These are phyloP conservation scores for Conger conger DNA, from an alignment of 2,113 vertebrate genomes.

Conservation along the genomic window DNA sequence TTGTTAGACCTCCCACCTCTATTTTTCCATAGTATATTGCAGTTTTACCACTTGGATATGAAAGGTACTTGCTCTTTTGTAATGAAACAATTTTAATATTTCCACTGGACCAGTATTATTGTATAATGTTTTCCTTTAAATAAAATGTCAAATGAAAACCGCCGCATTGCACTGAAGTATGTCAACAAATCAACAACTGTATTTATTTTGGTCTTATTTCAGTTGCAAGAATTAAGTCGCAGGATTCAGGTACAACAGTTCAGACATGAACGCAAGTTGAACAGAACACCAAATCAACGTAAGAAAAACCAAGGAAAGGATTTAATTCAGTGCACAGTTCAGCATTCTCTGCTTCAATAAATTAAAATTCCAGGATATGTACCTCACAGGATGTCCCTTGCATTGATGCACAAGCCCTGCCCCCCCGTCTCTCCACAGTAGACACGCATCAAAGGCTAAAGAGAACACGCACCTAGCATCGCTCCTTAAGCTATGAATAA, in stretches of 20 bases:
- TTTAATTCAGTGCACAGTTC: slow-evolving; percentile 60
- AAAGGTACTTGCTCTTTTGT: slow-evolving; percentile 54
- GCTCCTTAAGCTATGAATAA: slow-evolving; percentile 1
- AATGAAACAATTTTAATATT: slow-evolving; percentile 56
- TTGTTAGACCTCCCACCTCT: not conserved
- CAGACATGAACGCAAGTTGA: slow-evolving; percentile 24
- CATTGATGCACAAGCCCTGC: not conserved
- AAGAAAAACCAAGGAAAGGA: slow-evolving; percentile 28
- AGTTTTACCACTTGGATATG: slow-evolving; percentile 30
- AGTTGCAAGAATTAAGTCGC: slow-evolving; percentile 54
- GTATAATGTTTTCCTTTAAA: slow-evolving; percentile 52
- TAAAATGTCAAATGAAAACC: slow-evolving; percentile 51
- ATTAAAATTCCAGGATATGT: slow-evolving; percentile 50
- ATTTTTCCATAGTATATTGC: not conserved
- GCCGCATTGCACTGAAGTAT: not conserved
- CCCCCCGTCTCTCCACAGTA: not conserved
- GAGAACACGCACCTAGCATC: slow-evolving; percentile 44
- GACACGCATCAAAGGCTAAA: not conserved
- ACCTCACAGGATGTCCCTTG: slow-evolving; percentile 48
- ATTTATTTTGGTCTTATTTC: slow-evolving; percentile 49
- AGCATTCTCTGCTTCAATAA: slow-evolving; percentile 64
- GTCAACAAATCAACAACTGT: slow-evolving; percentile 38
- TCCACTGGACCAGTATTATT: slow-evolving; percentile 58
- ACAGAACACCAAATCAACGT: slow-evolving; percentile 20
- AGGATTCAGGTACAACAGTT: slow-evolving; percentile 48